A percentile compares a stretch with the other conserved stretches of the same genome.
phyloP scores from a whole-genome alignment of 2,113 vertebrate species.

The Henicopernis longicauda region DNA sequence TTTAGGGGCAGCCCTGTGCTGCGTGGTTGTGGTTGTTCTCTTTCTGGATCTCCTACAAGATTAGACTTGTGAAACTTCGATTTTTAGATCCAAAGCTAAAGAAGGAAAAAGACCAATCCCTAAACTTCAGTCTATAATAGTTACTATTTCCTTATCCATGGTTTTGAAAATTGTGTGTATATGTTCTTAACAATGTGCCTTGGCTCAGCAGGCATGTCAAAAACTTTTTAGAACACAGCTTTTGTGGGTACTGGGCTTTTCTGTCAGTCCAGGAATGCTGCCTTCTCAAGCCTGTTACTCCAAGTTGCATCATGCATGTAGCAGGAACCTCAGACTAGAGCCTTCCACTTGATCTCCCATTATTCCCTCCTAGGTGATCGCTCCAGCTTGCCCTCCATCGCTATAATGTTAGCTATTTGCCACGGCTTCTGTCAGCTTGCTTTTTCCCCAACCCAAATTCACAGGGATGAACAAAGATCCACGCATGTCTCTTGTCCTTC shows the following conservation, averaged over 20 bases:
- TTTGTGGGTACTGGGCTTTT: not conserved
- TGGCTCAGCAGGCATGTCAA: not conserved
- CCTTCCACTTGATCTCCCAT: not conserved
- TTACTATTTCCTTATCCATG: not conserved
- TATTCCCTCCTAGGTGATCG: not conserved
- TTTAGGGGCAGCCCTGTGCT: not conserved
- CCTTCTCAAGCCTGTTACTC: not conserved
- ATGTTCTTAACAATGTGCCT: not conserved
- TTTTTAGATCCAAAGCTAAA: not conserved
- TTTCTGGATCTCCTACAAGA: not conserved
- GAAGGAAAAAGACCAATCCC: not conserved
- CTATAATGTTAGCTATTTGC: not conserved
- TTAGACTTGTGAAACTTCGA: not conserved
- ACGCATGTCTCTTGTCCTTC: not conserved
- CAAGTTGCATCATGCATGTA: accelerated
- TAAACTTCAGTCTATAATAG: not conserved
- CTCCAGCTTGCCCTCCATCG: not conserved
- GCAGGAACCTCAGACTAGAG: not conserved
- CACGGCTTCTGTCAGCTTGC: not conserved
- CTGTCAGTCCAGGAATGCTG: not conserved
- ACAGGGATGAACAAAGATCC: not conserved
- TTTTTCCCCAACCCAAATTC: not conserved
- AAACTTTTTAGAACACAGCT: not conserved
- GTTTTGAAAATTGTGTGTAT: not conserved
- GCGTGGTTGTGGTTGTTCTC: not conserved